Evolutionary conservation across 2,797 vertebrate species (phyloP).

Genomic region (Sebastes umbrosus): DNA sequence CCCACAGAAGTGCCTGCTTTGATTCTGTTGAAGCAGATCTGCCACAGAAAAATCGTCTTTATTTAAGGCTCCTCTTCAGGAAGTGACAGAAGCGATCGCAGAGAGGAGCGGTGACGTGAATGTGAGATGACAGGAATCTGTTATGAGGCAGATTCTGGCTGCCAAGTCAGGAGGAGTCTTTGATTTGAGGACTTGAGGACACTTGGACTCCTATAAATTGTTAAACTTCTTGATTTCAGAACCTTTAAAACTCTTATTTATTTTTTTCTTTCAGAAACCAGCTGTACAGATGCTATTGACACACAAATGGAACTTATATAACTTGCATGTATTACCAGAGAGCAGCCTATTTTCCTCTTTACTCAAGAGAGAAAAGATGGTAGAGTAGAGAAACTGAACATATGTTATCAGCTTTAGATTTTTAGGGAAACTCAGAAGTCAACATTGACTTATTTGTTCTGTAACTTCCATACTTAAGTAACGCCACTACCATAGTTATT

Average conservation of each 20-base stretch:
- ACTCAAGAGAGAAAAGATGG: no score
- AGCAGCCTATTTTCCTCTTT: background rate
- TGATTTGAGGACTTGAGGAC: slow-evolving; percentile 9
- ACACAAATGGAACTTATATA: background rate
- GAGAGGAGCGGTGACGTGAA: background rate
- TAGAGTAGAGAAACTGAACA: no score
- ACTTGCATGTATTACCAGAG: background rate
- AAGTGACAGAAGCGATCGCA: background rate
- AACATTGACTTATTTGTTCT: no score
- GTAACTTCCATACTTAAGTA: no score
- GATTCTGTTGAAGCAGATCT: background rate
- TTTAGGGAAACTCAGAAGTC: no score
- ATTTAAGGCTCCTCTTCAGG: slow-evolving; percentile 9
- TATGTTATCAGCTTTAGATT: no score
- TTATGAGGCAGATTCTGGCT: slow-evolving; percentile 29
- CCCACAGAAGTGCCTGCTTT: background rate
- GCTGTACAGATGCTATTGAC: background rate
- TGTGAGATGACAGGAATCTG: slow-evolving; percentile 29
- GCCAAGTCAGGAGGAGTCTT: background rate
- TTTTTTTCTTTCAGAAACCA: background rate
- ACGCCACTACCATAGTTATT: no score
- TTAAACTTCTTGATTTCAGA: background rate
- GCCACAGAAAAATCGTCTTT: slow-evolving; percentile 1
- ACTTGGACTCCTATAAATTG: background rate
- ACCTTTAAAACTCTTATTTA: background rate